Evolutionary conservation across 2,113 vertebrate species (phyloP).

Genomic region (Machaerirhynchus nigripectus): DNA sequence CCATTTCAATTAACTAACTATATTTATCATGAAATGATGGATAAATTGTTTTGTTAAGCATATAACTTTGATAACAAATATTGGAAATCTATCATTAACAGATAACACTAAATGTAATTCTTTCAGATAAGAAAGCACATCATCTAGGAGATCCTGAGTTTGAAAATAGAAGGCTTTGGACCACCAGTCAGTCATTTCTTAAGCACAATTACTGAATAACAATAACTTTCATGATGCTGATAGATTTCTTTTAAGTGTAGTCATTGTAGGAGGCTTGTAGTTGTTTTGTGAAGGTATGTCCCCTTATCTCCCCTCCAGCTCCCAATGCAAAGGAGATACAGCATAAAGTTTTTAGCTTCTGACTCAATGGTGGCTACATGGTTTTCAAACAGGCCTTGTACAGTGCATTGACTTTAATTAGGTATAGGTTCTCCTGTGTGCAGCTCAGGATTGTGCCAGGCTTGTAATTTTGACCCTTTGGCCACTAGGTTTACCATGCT

Average conservation of each 20-base stretch:
- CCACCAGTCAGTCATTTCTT: not conserved
- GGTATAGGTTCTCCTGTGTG: not conserved
- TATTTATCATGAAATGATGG: not conserved
- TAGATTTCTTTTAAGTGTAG: not conserved
- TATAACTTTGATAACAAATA: not conserved
- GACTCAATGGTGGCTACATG: not conserved
- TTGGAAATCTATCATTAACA: not conserved
- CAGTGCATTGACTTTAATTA: not conserved
- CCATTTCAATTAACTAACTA: not conserved
- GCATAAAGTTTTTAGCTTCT: not conserved
- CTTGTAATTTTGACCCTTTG: not conserved
- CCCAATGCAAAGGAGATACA: not conserved
- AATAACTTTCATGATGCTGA: not conserved
- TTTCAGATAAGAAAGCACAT: not conserved
- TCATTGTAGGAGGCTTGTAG: not conserved
- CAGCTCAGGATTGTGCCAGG: not conserved
- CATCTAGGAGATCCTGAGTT: not conserved
- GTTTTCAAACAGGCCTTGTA: not conserved
- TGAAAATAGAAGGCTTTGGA: not conserved
- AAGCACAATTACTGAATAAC: not conserved
- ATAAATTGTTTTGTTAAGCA: not conserved
- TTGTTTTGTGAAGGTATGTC: not conserved
- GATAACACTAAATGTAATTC: not conserved
- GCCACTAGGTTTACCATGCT: not conserved
- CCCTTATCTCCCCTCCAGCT: not conserved